These are phyloP conservation scores for Eremobia ochroleuca DNA, from an alignment of 2,888 invertebrate species.

Conservation along the genomic window DNA sequence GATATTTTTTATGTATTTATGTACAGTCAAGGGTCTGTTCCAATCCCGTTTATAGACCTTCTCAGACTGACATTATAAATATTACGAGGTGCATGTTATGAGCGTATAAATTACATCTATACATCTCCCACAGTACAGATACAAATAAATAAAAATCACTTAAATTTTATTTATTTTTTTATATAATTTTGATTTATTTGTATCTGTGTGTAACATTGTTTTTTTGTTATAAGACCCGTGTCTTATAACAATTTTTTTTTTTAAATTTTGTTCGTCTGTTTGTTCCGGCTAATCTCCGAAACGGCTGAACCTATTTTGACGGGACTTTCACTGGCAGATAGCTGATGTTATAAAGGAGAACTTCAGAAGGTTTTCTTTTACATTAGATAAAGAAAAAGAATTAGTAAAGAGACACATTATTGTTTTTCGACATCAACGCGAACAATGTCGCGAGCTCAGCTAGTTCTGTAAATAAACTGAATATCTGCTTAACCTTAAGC, in stretches of 20 bases:
- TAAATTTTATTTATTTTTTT: no score
- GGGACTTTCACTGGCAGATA: neutral
- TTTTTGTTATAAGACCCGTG: no score
- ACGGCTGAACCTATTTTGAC: no score
- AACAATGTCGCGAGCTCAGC: no score
- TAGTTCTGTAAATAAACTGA: neutral
- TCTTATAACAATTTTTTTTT: no score
- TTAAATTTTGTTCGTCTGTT: neutral
- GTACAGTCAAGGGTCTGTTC: neutral
- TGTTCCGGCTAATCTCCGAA: neutral
- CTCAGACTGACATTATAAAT: neutral
- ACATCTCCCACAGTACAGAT: neutral
- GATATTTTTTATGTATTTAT: constrained; percentile 20
- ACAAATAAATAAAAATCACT: neutral
- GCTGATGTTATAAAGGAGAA: neutral
- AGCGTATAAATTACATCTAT: neutral
- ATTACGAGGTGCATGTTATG: neutral
- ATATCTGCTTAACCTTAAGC: neutral
- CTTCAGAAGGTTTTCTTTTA: neutral
- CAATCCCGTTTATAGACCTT: constrained; percentile 10
- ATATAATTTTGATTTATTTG: no score
- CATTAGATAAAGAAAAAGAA: neutral
- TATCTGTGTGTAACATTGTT: no score
- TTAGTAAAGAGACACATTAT: neutral
- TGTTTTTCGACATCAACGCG: no score